phyloP scores from a whole-genome alignment of 2,797 vertebrate species.

The Ambastaia sidthimunki region DNA sequence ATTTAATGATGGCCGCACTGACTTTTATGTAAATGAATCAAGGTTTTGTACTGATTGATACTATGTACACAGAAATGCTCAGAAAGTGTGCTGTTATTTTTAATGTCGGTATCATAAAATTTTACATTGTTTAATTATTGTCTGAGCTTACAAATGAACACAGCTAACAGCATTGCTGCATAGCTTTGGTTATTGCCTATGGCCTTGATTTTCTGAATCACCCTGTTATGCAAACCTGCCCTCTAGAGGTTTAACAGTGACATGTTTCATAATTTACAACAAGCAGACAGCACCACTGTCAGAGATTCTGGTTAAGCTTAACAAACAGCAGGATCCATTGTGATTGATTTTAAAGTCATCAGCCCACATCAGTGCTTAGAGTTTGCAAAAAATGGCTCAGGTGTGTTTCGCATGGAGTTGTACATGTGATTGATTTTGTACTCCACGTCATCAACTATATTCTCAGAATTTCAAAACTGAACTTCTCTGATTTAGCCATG shows the following conservation, averaged over 20 bases:
- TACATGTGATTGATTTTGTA: constrained; percentile 6
- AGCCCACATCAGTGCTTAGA: too few species aligned
- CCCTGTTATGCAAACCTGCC: constrained; percentile 44
- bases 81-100: background rate
- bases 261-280: background rate
- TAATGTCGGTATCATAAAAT: constrained; percentile 14
- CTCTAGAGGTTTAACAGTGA: constrained; percentile 34
- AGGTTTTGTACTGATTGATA: background rate
- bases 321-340: too few species aligned
- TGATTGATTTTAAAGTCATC: too few species aligned
- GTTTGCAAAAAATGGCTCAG: too few species aligned
- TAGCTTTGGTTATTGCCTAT: background rate
- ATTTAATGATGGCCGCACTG: background rate
- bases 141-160: constrained; percentile 10
- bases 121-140: constrained; percentile 1
- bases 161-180: background rate
- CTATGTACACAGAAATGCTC: background rate
- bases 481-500: constrained; percentile 35
- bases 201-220: background rate
- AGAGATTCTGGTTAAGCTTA: too few species aligned
- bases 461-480: background rate
- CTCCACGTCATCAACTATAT: background rate
- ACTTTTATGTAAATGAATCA: constrained; percentile 9
- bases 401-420: too few species aligned
- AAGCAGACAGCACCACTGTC: too few species aligned